Evolutionary conservation across 2,888 invertebrate genomes (phyloP).

Genomic region (Mesorhabditis sp.): DNA sequence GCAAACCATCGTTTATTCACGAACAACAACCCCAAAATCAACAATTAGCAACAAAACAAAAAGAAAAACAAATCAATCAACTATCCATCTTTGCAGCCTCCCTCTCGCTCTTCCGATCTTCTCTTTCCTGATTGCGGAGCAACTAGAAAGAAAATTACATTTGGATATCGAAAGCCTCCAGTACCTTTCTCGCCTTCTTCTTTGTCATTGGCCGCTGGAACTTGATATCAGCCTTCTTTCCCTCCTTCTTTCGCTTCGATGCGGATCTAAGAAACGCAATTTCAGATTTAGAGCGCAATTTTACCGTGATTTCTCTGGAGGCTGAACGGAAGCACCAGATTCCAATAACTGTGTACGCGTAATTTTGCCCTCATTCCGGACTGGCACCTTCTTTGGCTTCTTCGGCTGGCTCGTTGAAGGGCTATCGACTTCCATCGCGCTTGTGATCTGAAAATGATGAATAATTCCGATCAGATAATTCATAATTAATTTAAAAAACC

Average conservation of each 20-base stretch:
- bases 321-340: too few relatives aligned
- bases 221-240: neutral
- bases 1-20: too few relatives aligned
- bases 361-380: neutral
- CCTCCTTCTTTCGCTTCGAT: neutral
- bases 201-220: slow-evolving; percentile 5
- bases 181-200: slow-evolving; percentile 4
- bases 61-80: neutral
- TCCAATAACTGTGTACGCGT: neutral
- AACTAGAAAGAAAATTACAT: neutral
- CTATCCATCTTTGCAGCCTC: neutral
- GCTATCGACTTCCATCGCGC: neutral
- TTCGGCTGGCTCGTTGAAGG: neutral
- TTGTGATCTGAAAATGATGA: neutral
- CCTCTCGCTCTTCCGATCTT: neutral
- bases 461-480: neutral
- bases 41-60: slow-evolving; percentile 1
- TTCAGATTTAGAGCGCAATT: neutral
- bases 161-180: neutral
- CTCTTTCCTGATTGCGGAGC: slow-evolving; percentile 1
- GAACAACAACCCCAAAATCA: neutral
- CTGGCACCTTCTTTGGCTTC: neutral
- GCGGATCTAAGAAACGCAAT: neutral
- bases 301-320: neutral
- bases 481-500: neutral